Conservation (phyloP, 2,113 vertebrate species). For the Rhinoptilus africanus region DNA sequence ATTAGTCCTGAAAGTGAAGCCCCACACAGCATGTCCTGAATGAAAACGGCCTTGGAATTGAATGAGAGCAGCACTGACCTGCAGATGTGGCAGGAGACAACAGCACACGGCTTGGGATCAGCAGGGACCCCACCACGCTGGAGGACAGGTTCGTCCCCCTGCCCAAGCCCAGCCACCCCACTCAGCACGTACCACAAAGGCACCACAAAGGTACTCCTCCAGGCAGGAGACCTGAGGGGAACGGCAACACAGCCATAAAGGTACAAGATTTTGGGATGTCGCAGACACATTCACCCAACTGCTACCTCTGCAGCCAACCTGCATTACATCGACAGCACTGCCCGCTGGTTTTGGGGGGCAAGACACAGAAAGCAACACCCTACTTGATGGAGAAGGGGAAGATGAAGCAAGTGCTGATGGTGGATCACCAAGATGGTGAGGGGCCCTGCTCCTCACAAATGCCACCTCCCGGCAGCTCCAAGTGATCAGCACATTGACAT, state of each 20-base stretch:
- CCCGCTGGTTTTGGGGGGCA: not conserved
- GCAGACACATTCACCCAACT: not conserved
- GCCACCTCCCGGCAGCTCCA: not conserved
- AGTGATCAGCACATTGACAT: not conserved
- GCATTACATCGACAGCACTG: not conserved
- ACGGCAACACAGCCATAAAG: not conserved
- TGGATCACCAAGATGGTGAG: not conserved
- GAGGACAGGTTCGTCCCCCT: not conserved
- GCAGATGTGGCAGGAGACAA: not conserved
- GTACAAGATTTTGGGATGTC: not conserved
- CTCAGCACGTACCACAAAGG: not conserved
- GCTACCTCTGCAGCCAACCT: not conserved
- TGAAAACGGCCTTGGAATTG: not conserved
- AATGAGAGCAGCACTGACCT: not conserved
- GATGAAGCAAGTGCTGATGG: not conserved
- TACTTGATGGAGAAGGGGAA: not conserved
- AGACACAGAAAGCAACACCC: not conserved
- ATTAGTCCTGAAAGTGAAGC: not conserved
- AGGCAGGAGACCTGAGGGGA: not conserved
- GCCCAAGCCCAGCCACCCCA: not conserved
- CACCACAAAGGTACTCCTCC: not conserved
- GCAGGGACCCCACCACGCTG: not conserved
- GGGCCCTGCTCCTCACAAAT: not conserved
- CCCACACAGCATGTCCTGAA: fast-evolving
- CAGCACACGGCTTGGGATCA: not conserved